Evolutionary conservation across 2,797 vertebrate genomes (phyloP).

Genomic region (Potorous gilbertii): DNA sequence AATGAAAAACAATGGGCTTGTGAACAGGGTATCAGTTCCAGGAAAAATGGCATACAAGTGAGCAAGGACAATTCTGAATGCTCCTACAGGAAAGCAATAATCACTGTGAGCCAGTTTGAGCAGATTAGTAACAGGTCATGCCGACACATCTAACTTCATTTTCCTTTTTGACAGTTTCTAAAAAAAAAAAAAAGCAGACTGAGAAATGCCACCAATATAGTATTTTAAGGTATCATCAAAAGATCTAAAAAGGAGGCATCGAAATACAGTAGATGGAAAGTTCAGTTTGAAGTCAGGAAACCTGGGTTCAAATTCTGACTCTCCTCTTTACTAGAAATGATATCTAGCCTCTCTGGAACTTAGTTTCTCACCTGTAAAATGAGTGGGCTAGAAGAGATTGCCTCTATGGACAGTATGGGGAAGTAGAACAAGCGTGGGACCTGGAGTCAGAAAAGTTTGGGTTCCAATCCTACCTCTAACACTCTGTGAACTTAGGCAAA

Average conservation of each 20-base stretch:
- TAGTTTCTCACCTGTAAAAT: background rate
- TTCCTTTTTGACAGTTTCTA: background rate
- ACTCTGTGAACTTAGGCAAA: conserved; percentile 33
- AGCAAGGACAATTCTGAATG: background rate
- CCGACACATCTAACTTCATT: background rate
- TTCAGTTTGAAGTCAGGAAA: too few species aligned
- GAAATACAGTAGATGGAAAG: background rate
- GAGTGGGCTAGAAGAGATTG: too few species aligned
- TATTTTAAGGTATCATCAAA: background rate
- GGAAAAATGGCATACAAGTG: background rate
- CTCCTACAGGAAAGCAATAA: background rate
- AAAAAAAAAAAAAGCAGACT: background rate
- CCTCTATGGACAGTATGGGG: too few species aligned
- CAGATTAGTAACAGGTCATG: background rate
- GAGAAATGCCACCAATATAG: background rate
- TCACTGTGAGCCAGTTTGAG: background rate
- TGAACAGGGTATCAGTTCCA: background rate
- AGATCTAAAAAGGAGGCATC: background rate
- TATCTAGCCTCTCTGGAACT: background rate
- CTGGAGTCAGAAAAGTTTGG: background rate
- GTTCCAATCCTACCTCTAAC: background rate
- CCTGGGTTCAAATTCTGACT: background rate
- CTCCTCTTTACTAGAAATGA: background rate
- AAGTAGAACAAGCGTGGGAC: background rate
- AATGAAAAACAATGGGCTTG: background rate